Percentiles rank a stretch among this genome's conserved stretches.
These are phyloP conservation scores for Hypercompe scribonia DNA, from an alignment of 2,888 invertebrate genomes.

Conservation along the genomic window DNA sequence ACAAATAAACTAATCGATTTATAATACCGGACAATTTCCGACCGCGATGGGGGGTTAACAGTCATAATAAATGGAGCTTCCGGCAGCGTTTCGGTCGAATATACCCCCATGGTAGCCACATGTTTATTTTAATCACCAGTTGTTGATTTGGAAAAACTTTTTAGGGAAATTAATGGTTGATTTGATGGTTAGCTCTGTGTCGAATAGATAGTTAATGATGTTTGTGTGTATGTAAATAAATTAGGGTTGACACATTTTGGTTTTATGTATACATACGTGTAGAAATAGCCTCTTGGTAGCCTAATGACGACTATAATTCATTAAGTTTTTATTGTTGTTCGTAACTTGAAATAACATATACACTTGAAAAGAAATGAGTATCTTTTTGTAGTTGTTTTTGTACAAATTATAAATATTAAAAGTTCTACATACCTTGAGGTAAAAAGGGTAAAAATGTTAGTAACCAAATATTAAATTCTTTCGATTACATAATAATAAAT, in stretches of 20 bases:
- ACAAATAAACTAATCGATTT: conserved; percentile 51
- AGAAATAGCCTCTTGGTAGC: no score
- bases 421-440: no score
- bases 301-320: no score
- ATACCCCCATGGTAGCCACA: conserved; percentile 23
- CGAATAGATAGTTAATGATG: conserved; percentile 8
- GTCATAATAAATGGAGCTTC: conserved; percentile 38
- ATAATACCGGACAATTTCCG: conserved; percentile 46
- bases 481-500: no score
- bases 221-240: conserved; percentile 12
- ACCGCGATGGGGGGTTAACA: conserved; percentile 21
- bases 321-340: neutral
- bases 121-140: conserved; percentile 38
- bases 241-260: conserved; percentile 5
- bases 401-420: no score
- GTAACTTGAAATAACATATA: neutral
- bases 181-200: conserved; percentile 8
- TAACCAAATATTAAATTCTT: no score
- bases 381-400: no score
- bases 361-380: no score
- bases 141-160: conserved; percentile 34
- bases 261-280: neutral
- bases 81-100: conserved; percentile 20
- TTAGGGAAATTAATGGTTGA: conserved; percentile 25
- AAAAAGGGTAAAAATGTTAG: no score